These are phyloP conservation scores for Mandrillus leucophaeus DNA, from an alignment of 2,113 vertebrate species.

Conservation along the genomic window DNA sequence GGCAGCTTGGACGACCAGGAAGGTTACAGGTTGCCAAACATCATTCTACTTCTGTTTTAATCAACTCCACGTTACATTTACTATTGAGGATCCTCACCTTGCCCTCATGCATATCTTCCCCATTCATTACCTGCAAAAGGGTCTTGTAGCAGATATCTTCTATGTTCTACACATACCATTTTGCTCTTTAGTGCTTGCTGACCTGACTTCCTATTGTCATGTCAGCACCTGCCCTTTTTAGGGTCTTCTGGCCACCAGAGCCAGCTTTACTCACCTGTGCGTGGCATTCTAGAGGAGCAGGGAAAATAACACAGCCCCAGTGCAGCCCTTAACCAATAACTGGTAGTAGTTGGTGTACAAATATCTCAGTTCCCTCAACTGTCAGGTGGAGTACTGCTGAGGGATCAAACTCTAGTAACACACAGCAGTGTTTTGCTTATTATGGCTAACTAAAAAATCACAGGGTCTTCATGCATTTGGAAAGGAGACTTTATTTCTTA, in stretches of 20 bases:
- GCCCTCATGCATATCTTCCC: background rate
- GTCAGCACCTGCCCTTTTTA: background rate
- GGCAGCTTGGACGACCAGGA: background rate
- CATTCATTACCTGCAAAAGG: background rate
- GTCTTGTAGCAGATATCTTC: too few species aligned
- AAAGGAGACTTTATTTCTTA: background rate
- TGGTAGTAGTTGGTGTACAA: background rate
- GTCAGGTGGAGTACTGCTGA: background rate
- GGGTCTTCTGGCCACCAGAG: background rate
- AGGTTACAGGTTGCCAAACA: background rate
- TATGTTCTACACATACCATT: accelerated
- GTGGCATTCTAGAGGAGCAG: background rate
- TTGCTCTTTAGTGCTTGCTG: background rate
- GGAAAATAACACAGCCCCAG: background rate
- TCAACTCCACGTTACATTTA: background rate
- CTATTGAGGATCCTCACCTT: accelerated
- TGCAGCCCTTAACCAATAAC: background rate
- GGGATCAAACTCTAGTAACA: background rate
- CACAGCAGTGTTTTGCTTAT: background rate
- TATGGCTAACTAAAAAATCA: background rate
- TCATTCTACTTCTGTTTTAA: background rate
- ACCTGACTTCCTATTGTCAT: background rate
- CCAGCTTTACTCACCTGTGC: background rate
- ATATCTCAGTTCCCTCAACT: background rate
- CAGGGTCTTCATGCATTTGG: background rate